phyloP scores from a whole-genome alignment of 2,113 vertebrate species.

The Lophura nycthemera region DNA sequence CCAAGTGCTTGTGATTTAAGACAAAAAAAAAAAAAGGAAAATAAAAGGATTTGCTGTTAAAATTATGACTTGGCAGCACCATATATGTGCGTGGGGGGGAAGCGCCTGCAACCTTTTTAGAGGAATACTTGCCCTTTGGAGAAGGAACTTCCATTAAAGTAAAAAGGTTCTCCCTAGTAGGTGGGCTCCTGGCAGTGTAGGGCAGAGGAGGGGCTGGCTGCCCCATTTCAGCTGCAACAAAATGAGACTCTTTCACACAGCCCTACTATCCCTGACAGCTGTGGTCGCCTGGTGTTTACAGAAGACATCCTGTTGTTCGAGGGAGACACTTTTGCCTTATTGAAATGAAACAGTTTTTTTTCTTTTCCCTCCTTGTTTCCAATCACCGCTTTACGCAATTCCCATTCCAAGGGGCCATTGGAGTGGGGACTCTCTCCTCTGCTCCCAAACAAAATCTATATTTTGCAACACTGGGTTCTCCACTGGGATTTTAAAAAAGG shows the following conservation, averaged over 20 bases:
- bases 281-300: slow-evolving; percentile 56
- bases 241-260: slow-evolving; percentile 8
- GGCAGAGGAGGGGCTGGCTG: background rate
- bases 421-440: background rate
- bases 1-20: background rate
- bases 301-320: slow-evolving; percentile 64
- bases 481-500: background rate
- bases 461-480: background rate
- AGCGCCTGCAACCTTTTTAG: slow-evolving; percentile 52
- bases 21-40: background rate
- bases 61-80: slow-evolving; percentile 48
- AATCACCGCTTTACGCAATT: background rate
- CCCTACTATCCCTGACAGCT: slow-evolving; percentile 46
- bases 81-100: background rate
- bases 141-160: slow-evolving; percentile 24
- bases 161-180: background rate
- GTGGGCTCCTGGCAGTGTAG: background rate
- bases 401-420: background rate
- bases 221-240: background rate
- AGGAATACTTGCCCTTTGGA: slow-evolving; percentile 42
- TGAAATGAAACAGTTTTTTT: background rate
- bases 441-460: background rate
- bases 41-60: slow-evolving; percentile 49
- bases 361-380: background rate
- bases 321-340: slow-evolving; percentile 8